Conservation (phyloP, 2,113 vertebrate genomes). For the Mohoua ochrocephala region DNA sequence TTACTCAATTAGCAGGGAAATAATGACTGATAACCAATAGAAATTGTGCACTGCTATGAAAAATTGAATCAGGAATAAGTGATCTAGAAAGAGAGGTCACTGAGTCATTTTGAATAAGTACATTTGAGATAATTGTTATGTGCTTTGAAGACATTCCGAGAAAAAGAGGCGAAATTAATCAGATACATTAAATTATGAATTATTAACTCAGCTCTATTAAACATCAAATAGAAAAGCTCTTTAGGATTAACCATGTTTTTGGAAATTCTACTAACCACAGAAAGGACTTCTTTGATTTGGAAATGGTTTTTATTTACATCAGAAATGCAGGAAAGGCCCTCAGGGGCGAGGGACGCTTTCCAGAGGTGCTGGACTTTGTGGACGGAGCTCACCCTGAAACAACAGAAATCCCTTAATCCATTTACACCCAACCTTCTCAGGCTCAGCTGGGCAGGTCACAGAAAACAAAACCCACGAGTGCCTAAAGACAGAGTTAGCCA, state of each 20-base stretch:
- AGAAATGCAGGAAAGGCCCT: neutral
- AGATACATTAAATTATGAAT: constrained; percentile 60
- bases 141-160: constrained; percentile 23
- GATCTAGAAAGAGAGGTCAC: constrained; percentile 35
- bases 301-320: neutral
- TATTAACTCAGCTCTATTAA: constrained; percentile 58
- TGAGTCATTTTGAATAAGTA: neutral
- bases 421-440: neutral
- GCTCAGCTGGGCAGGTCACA: too few relatives aligned
- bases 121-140: constrained; percentile 40
- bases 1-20: constrained; percentile 4
- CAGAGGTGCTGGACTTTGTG: neutral
- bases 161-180: constrained; percentile 56
- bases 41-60: neutral
- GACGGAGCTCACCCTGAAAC: rapidly evolving
- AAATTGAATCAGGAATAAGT: constrained; percentile 28
- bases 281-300: neutral
- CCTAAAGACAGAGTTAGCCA: neutral
- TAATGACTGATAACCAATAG: neutral
- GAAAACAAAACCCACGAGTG: neutral
- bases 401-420: neutral
- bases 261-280: neutral
- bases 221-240: constrained; percentile 12
- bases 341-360: rapidly evolving
- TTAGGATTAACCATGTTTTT: neutral